These are phyloP conservation scores for Globodera ellingtonae DNA, from an alignment of 1,140 invertebrate species.

Conservation along the genomic window DNA sequence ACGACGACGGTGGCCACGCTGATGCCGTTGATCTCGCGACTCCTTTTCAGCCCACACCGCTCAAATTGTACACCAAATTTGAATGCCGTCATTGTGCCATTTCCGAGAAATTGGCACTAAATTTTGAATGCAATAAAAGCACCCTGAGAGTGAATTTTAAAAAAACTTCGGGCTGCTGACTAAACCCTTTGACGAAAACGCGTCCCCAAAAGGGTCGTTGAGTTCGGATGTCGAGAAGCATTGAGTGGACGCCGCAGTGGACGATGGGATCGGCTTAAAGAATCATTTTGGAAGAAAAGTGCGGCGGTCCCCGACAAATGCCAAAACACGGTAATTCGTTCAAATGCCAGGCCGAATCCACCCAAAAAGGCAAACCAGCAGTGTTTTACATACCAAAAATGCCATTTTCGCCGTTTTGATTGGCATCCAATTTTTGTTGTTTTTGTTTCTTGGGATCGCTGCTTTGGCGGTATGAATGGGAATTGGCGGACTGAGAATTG, in stretches of 20 bases:
- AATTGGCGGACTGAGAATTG: neutral
- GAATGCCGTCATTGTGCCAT: slow-evolving; percentile 33
- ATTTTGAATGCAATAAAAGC: slow-evolving; percentile 29
- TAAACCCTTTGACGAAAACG: slow-evolving; percentile 59
- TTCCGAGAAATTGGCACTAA: slow-evolving; percentile 46
- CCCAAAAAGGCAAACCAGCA: too few species aligned
- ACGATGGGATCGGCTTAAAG: slow-evolving; percentile 43
- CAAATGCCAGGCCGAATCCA: neutral
- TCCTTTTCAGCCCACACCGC: slow-evolving; percentile 56
- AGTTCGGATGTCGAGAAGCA: slow-evolving; percentile 47
- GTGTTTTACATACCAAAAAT: neutral
- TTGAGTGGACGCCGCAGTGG: slow-evolving; percentile 36
- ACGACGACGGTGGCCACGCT: slow-evolving; percentile 60
- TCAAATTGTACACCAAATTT: slow-evolving; percentile 58
- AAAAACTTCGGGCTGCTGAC: slow-evolving; percentile 40
- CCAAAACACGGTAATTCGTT: too few species aligned
- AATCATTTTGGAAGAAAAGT: neutral
- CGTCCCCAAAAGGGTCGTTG: slow-evolving; percentile 55
- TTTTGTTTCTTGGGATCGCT: neutral
- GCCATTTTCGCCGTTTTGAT: neutral
- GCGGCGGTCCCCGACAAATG: neutral
- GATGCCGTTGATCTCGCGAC: slow-evolving; percentile 61
- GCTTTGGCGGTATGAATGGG: neutral
- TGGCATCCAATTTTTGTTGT: too few species aligned
- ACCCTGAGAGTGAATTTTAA: neutral